Evolutionary conservation across 2,113 vertebrate species (phyloP).

Genomic region (Proteles cristata): DNA sequence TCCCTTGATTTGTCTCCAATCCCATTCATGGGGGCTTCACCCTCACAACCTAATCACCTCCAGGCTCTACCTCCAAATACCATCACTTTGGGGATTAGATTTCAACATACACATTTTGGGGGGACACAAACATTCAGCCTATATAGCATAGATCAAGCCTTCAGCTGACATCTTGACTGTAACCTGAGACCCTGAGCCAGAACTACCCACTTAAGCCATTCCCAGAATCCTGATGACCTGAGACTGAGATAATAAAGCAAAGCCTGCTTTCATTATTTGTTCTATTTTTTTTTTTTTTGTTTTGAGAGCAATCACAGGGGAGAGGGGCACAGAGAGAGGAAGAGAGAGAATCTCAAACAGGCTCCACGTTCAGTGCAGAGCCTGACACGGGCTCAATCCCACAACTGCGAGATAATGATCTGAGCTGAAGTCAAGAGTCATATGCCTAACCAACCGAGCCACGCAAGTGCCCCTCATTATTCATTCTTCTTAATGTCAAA

Average conservation of each 20-base stretch:
- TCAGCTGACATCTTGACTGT: background rate
- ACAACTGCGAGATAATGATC: too few relatives aligned
- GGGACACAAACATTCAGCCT: background rate
- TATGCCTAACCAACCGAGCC: too few relatives aligned
- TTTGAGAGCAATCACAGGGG: too few relatives aligned
- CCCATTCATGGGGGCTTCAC: too few relatives aligned
- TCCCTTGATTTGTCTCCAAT: background rate
- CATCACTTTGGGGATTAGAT: background rate
- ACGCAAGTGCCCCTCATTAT: background rate
- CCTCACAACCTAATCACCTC: background rate
- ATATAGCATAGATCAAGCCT: background rate
- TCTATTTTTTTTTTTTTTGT: background rate
- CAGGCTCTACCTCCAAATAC: background rate
- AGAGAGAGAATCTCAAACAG: too few relatives aligned
- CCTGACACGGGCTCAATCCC: too few relatives aligned
- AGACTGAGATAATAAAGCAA: background rate
- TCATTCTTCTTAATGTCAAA: background rate
- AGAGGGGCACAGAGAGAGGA: too few relatives aligned
- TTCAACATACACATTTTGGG: background rate
- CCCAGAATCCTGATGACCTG: background rate
- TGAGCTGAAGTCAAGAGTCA: too few relatives aligned
- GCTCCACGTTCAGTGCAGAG: too few relatives aligned
- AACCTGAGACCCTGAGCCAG: background rate
- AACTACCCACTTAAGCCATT: background rate
- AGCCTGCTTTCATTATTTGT: background rate